A percentile compares a stretch with the other conserved stretches of the same genome.
Evolutionary conservation across 2,888 invertebrate genomes (phyloP).

Genomic region (Leptopilina drosophilae): DNA sequence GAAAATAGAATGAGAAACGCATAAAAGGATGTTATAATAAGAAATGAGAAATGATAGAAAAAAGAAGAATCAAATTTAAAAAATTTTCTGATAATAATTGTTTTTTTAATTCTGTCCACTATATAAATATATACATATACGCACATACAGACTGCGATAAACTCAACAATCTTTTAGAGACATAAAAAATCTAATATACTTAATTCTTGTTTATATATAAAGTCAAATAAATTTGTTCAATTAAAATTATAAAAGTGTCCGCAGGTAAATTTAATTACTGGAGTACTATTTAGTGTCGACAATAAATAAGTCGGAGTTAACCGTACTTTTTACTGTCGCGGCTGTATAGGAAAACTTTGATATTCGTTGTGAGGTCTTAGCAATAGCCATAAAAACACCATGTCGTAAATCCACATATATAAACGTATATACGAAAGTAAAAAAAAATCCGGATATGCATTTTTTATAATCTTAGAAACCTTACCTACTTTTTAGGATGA

Average conservation of each 20-base stretch:
- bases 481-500: too few relatives aligned
- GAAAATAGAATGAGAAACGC: too few relatives aligned
- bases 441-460: not conserved
- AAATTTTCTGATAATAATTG: too few relatives aligned
- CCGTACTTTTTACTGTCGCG: conserved; percentile 4
- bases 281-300: not conserved
- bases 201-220: not conserved
- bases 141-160: too few relatives aligned
- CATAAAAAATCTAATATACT: too few relatives aligned
- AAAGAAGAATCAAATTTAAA: too few relatives aligned
- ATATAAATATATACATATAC: too few relatives aligned
- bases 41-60: too few relatives aligned
- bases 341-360: not conserved
- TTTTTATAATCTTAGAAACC: not conserved
- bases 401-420: conserved; percentile 11
- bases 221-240: not conserved
- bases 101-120: too few relatives aligned
- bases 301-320: not conserved
- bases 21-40: too few relatives aligned
- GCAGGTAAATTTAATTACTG: conserved; percentile 18
- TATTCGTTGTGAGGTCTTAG: not conserved
- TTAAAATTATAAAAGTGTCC: conserved; percentile 5
- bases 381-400: not conserved
- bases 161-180: too few relatives aligned
- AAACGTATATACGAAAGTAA: not conserved